Base-by-base conservation (phyloP, 2,797 vertebrate genomes). In the Peromyscus eremicus region DNA sequence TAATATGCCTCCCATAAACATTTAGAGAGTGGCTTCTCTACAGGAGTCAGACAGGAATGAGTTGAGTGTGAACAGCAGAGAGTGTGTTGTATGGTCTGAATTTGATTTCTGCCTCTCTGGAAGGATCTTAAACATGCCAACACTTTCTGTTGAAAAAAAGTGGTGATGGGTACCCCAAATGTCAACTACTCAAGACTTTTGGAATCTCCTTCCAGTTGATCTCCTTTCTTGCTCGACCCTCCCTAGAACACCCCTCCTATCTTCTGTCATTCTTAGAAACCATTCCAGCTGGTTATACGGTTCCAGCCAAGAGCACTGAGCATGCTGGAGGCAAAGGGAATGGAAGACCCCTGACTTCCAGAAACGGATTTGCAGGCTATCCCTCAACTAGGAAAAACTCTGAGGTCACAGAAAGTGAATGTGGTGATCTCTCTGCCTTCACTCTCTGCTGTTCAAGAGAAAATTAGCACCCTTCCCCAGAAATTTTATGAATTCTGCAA, bases 101-200 rank as follows among this genome's bases (percentile, higher is more conserved):
- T 82, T 91, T 82, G 94, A 85, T 94, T 82, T 10, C 60, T 68
- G 34, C 12, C 10, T 85, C 17, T 84, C 1, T 2, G 32, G 46
- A 92, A 93, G 55, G 81, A 82, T 23, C 73, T 91, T 79, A 80
- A 91, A 76, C 34, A 86, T 49, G 11, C 49, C 19, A 60, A 57
- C 14, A 34, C 9, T 83, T 40, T 75, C 55, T 80, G 55, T 11
- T 89, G 64, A 12, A 76, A 77, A 92, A 89, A 79, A 89, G 55
- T 16, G 32, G 94, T 49, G 37, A 79, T 27, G 23, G 34, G 13
- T 29, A 83, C 3, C 25, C 90, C 37, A 55, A 34, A 19, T 34
- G 16, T 2, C 77, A 80, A 80, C 43, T 29, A 4, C 46, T 34
- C 23, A 62, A 21, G 6, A 77, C 81, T 83, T 46, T 46, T 5